These are phyloP conservation scores for Rambutsinella grinnellia DNA, from an alignment of 2,888 invertebrate species.

Conservation along the genomic window DNA sequence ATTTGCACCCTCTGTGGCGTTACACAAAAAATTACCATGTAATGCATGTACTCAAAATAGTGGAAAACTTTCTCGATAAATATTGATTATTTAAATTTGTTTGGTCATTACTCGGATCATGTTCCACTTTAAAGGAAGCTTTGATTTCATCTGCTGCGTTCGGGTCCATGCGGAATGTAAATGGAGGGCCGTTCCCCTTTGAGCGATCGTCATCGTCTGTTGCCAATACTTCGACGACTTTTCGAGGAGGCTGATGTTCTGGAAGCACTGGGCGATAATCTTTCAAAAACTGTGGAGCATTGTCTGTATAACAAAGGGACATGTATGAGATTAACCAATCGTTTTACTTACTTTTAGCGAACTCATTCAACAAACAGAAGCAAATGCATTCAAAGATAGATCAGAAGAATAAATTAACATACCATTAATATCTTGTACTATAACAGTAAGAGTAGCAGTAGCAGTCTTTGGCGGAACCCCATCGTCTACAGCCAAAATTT, in stretches of 20 bases:
- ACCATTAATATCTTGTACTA: slow-evolving; percentile 91
- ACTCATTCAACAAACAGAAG: no score
- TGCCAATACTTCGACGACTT: slow-evolving; percentile 90
- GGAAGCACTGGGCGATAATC: slow-evolving; percentile 93
- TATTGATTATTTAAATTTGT: slow-evolving; percentile 3
- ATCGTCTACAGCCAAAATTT: slow-evolving; percentile 95
- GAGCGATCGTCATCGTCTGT: slow-evolving; percentile 95
- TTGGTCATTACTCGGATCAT: slow-evolving; percentile 89
- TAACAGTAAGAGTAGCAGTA: slow-evolving; percentile 92
- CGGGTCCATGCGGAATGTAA: slow-evolving; percentile 92
- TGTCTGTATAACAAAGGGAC: slow-evolving; percentile 73
- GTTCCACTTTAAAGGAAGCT: slow-evolving; percentile 95
- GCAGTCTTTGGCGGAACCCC: slow-evolving; percentile 90
- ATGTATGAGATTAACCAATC: background rate
- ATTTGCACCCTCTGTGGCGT: slow-evolving; percentile 87
- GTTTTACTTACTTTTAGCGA: background rate
- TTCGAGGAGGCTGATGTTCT: slow-evolving; percentile 90
- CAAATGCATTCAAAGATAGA: background rate
- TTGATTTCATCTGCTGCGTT: slow-evolving; percentile 94
- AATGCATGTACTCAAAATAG: background rate
- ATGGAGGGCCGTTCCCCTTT: slow-evolving; percentile 96
- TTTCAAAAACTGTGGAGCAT: slow-evolving; percentile 92
- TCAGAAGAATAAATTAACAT: background rate
- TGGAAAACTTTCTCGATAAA: slow-evolving; percentile 6
- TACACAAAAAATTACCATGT: background rate